Percentiles rank a stretch among this genome's conserved stretches.
Conservation (phyloP, 2,113 vertebrate species). For the Gobio gobio region DNA sequence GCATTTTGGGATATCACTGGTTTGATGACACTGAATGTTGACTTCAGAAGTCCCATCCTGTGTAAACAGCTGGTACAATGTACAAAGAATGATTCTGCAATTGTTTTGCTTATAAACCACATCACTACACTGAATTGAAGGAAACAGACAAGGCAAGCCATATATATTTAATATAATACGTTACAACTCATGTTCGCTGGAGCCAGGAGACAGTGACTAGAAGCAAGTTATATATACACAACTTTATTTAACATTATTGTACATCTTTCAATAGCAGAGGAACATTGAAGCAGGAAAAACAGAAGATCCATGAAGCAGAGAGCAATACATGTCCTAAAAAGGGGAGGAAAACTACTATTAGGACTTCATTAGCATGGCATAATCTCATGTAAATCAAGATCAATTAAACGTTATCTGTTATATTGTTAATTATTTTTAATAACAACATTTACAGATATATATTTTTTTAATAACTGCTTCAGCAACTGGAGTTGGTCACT, state of each 20-base stretch:
- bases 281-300: neutral
- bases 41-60: neutral
- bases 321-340: neutral
- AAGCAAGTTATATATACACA: conserved; percentile 30
- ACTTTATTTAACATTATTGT: conserved; percentile 51
- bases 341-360: neutral
- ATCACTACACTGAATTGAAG: neutral
- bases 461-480: too few species aligned
- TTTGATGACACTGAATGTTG: neutral
- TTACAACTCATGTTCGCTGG: too few species aligned
- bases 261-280: conserved; percentile 3
- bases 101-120: neutral
- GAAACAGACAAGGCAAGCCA: neutral
- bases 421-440: too few species aligned
- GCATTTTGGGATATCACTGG: neutral
- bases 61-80: neutral
- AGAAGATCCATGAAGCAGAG: neutral
- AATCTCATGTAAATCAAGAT: neutral
- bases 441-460: too few species aligned
- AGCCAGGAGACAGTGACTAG: neutral
- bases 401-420: neutral
- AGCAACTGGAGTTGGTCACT: too few species aligned
- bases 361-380: neutral
- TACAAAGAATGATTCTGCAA: neutral
- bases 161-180: neutral